Conservation (phyloP, 2,113 vertebrate species). For the Lynx canadensis region DNA sequence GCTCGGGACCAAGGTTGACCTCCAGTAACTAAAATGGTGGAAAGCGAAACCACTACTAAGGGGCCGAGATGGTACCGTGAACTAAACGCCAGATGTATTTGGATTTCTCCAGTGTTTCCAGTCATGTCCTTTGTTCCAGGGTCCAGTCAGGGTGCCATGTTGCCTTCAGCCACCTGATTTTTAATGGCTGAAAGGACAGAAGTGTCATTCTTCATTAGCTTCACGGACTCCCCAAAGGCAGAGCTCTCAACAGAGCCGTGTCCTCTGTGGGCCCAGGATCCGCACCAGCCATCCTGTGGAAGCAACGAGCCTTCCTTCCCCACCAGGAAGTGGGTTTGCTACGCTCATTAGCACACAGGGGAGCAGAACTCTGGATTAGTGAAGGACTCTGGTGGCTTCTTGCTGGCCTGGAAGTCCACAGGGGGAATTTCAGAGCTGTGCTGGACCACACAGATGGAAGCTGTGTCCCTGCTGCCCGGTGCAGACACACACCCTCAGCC, state of each 20-base stretch:
- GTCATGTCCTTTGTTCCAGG: not conserved
- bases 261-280: not conserved
- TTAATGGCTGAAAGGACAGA: not conserved
- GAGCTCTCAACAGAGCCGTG: not conserved
- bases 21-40: not conserved
- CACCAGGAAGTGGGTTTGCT: not conserved
- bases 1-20: not conserved
- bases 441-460: not conserved
- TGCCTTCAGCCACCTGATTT: not conserved
- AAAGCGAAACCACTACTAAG: not conserved
- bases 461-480: not conserved
- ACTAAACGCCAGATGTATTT: not conserved
- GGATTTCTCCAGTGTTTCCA: not conserved
- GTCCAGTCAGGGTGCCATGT: not conserved
- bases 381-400: not conserved
- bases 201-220: not conserved
- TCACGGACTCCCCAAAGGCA: not conserved
- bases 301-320: too few species aligned
- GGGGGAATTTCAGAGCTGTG: not conserved
- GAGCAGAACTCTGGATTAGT: not conserved
- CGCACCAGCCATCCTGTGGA: rapidly evolving
- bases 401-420: not conserved
- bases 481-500: not conserved
- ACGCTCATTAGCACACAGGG: not conserved
- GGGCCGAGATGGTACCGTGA: not conserved